Percentiles rank a stretch among this genome's conserved stretches.
Conservation (phyloP, 2,888 invertebrate species). For the Rhimphoctona megacephalus region DNA sequence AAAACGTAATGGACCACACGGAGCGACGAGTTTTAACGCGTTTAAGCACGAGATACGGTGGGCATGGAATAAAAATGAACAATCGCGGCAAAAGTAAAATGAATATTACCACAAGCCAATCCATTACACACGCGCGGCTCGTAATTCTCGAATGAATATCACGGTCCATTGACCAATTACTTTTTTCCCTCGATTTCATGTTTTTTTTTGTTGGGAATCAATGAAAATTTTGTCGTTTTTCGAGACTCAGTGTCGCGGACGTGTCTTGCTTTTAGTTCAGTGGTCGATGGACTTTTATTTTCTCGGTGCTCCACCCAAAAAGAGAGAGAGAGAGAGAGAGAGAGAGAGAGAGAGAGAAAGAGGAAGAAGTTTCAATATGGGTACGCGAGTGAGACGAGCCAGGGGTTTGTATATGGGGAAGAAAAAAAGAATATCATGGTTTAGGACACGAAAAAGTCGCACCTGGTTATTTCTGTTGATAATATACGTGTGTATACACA, state of each 20-base stretch:
- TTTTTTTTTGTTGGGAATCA: constrained; percentile 65
- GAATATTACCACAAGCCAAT: constrained; percentile 58
- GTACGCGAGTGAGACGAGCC: constrained; percentile 26
- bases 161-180: constrained; percentile 73
- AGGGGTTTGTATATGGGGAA: constrained; percentile 11
- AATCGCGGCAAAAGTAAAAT: constrained; percentile 53
- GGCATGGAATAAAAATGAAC: constrained; percentile 36
- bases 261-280: constrained; percentile 65
- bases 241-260: constrained; percentile 54
- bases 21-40: constrained; percentile 22
- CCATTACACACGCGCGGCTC: constrained; percentile 45
- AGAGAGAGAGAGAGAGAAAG: background rate
- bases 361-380: constrained; percentile 29
- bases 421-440: constrained; percentile 51
- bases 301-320: constrained; percentile 41
- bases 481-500: constrained; percentile 8
- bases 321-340: background rate
- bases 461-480: constrained; percentile 54
- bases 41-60: constrained; percentile 11
- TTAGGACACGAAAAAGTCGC: constrained; percentile 45
- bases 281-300: constrained; percentile 56
- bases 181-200: constrained; percentile 51
- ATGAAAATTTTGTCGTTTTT: constrained; percentile 65
- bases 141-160: constrained; percentile 66
- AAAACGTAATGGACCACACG: constrained; percentile 30